Conservation (phyloP, 2,888 invertebrate genomes). For the Prenolepis imparis region DNA sequence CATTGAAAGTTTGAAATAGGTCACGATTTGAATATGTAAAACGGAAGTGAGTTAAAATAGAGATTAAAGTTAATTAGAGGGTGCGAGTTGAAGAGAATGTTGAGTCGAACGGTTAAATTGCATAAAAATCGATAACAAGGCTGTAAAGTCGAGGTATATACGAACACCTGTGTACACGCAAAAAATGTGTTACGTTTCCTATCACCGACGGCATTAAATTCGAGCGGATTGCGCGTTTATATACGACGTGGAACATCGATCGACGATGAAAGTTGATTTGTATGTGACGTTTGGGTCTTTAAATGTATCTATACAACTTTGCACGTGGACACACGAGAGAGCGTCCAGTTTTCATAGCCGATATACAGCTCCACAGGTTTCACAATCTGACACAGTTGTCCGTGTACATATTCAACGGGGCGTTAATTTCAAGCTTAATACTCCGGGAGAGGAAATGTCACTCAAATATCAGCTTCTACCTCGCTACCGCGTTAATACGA, state of each 20-base stretch:
- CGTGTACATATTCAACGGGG: constrained; percentile 37
- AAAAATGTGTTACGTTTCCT: constrained; percentile 36
- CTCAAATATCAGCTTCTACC: constrained; percentile 58
- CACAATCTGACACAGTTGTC: constrained; percentile 18
- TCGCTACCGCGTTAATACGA: constrained; percentile 20
- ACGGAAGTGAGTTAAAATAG: not conserved
- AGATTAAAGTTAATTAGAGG: constrained; percentile 29
- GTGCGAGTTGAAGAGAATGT: not conserved
- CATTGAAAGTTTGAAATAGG: not conserved
- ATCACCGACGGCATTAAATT: constrained; percentile 29
- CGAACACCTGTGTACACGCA: constrained; percentile 29
- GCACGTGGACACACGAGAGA: constrained; percentile 9
- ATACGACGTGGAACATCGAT: not conserved
- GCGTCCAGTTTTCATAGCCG: constrained; percentile 43
- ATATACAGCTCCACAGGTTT: constrained; percentile 38
- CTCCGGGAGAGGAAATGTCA: constrained; percentile 59
- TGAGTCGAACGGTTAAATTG: constrained; percentile 26
- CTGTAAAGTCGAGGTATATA: not conserved
- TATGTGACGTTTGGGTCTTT: constrained; percentile 40
- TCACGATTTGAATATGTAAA: not conserved
- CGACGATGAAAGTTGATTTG: constrained; percentile 43
- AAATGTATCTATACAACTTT: constrained; percentile 13
- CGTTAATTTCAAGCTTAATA: constrained; percentile 55
- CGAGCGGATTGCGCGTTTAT: constrained; percentile 29
- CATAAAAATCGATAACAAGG: constrained; percentile 23